Evolutionary conservation across 2,888 invertebrate genomes (phyloP), one percentile per base, ranked within the genome.

Genomic region (Spatulosminthurus flaviceps): DNA sequence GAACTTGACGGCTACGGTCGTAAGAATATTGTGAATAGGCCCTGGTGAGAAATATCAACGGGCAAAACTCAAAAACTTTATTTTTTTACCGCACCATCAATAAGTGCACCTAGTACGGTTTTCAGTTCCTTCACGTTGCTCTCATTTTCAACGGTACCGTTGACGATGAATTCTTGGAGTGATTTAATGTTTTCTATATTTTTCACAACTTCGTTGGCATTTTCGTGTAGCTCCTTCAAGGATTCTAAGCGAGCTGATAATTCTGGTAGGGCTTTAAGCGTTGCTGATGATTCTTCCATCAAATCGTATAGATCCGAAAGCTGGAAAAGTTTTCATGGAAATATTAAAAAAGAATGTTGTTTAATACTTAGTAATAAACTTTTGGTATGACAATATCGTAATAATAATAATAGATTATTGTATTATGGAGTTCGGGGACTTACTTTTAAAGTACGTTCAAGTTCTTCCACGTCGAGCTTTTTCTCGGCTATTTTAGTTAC

Each of bases 211-310:
- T 82, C 83, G 19, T 81, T 78, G 24, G 85, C 85, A 26, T 81
- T 82, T 71, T 93, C 93, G 87, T 98, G 97, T 7, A 98, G 89
- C 1, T 92, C 91, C 88, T 95, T 94, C 2, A 98, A 89, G 0
- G 96, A 93, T 85, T 93, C 91, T 90, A 98, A 92, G 78, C 97
- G 91, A 85, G 95, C 94, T 43, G 97, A 90, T 28, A 94, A 91
- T 86, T 92, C 92, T 0, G 94, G 94, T 80, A 95, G 87, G 80
- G 95, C 90, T 87, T 94, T 93, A 73, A 92, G 91, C 81, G 95
- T 90, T 13, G 92, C 91, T 86, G 97, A 96, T 80, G 93, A 93
- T 87, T 94, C 94, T 88, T 95, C 95, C 84, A 95, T 91, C 83
- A 96, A 88, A 84, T 95, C 95, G 88, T 96, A 95, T 81, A 97